phyloP scores from a whole-genome alignment of 1,140 invertebrate species.

The Oryctes rhinoceros region DNA sequence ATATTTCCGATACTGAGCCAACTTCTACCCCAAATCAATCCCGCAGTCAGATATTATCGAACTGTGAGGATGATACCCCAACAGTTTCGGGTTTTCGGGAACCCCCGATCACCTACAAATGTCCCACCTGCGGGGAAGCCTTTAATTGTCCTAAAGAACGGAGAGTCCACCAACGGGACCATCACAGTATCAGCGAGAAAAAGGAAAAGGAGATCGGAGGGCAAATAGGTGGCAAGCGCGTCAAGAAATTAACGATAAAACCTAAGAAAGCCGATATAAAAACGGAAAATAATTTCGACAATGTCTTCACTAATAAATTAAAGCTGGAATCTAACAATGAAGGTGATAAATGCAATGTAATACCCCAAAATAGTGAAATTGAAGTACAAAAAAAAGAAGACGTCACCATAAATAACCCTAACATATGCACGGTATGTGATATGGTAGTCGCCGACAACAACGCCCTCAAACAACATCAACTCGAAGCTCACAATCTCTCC shows the following conservation, averaged over 20 bases:
- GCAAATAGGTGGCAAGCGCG: conserved; percentile 52
- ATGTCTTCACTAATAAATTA: conserved; percentile 57
- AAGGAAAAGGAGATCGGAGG: neutral
- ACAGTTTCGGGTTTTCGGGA: conserved; percentile 52
- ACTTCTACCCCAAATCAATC: conserved; percentile 45
- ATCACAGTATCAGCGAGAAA: neutral
- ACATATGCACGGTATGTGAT: conserved; percentile 51
- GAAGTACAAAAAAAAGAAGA: conserved; percentile 41
- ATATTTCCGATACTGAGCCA: conserved; percentile 70
- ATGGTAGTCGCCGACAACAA: conserved; percentile 56
- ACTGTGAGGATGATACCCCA: conserved; percentile 48
- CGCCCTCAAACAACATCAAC: conserved; percentile 65
- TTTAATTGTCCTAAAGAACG: conserved; percentile 74
- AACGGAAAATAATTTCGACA: conserved; percentile 55
- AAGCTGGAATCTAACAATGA: conserved; percentile 45
- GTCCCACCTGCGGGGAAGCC: conserved; percentile 67
- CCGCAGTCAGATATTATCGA: conserved; percentile 2
- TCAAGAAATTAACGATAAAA: conserved; percentile 56
- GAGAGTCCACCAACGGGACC: conserved; percentile 67
- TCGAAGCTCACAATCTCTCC: conserved; percentile 60
- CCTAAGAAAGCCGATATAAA: conserved; percentile 53
- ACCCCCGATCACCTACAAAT: conserved; percentile 63
- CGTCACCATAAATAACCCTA: conserved; percentile 23
- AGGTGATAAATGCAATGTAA: conserved; percentile 46
- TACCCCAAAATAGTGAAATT: neutral